Evolutionary conservation across 2,888 invertebrate species (phyloP).

Genomic region (Scaptomyza flava): DNA sequence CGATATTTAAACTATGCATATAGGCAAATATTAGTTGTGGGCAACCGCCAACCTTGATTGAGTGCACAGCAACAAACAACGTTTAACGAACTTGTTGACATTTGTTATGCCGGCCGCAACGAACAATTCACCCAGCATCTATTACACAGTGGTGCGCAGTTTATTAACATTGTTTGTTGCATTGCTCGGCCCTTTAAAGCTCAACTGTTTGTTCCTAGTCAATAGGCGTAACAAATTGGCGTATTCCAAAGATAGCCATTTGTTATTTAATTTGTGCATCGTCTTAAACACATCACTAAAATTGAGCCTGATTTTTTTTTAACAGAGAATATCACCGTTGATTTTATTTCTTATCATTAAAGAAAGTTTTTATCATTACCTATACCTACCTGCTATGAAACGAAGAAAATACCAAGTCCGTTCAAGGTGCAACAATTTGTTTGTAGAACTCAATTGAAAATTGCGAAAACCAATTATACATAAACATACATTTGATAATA

Average conservation of each 20-base stretch:
- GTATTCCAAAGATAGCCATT: background rate
- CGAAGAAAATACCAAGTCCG: constrained; percentile 10
- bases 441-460: background rate
- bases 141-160: constrained; percentile 34
- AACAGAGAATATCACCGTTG: background rate
- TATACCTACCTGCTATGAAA: constrained; percentile 13
- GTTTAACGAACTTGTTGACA: constrained; percentile 79
- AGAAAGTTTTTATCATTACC: constrained; percentile 34
- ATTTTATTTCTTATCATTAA: constrained; percentile 34
- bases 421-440: constrained; percentile 23
- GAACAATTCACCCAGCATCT: constrained; percentile 28
- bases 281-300: background rate
- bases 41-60: constrained; percentile 63
- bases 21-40: background rate
- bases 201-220: background rate
- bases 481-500: background rate
- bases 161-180: constrained; percentile 16
- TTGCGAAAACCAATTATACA: background rate
- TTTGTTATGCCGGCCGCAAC: constrained; percentile 60
- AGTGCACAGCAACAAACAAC: constrained; percentile 58
- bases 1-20: background rate
- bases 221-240: background rate
- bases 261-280: background rate
- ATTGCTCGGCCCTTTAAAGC: background rate
- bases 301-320: background rate